A percentile compares a stretch with the other conserved stretches of the same genome.
Evolutionary conservation across 2,888 invertebrate genomes (phyloP).

Genomic region (Megastigmus dorsalis): DNA sequence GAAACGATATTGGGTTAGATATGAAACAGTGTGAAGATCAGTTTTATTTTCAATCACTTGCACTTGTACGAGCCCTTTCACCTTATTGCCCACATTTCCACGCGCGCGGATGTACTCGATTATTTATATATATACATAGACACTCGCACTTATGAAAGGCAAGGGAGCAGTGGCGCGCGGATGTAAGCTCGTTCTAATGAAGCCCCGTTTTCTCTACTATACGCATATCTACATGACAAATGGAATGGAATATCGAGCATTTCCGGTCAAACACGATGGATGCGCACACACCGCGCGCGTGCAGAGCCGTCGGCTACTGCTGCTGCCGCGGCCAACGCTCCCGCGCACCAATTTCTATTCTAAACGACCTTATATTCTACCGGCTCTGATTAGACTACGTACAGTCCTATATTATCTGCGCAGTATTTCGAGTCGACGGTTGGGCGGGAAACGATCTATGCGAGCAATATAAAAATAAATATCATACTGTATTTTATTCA

Average conservation of each 20-base stretch:
- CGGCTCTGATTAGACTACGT: constrained; percentile 17
- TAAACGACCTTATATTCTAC: constrained; percentile 35
- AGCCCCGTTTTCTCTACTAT: constrained; percentile 28
- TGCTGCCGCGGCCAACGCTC: constrained; percentile 11
- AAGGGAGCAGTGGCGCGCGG: not conserved
- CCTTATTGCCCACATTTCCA: too few species aligned
- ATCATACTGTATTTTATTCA: too few species aligned
- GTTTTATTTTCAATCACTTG: too few species aligned
- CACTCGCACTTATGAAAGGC: constrained; percentile 16
- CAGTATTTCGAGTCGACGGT: not conserved
- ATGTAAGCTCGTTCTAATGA: constrained; percentile 27
- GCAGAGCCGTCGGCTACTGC: not conserved
- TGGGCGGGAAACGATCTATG: not conserved
- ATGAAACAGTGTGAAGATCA: too few species aligned
- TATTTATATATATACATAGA: too few species aligned
- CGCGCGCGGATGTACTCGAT: too few species aligned
- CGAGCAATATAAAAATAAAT: too few species aligned
- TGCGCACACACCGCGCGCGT: not conserved
- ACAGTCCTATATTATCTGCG: not conserved
- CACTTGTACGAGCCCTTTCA: too few species aligned
- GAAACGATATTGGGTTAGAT: too few species aligned
- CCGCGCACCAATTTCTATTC: constrained; percentile 39
- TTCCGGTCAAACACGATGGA: constrained; percentile 33
- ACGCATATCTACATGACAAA: constrained; percentile 40
- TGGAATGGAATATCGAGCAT: constrained; percentile 45